Base-by-base conservation (phyloP, 2,113 vertebrate genomes). In the Rhinoptilus africanus region DNA sequence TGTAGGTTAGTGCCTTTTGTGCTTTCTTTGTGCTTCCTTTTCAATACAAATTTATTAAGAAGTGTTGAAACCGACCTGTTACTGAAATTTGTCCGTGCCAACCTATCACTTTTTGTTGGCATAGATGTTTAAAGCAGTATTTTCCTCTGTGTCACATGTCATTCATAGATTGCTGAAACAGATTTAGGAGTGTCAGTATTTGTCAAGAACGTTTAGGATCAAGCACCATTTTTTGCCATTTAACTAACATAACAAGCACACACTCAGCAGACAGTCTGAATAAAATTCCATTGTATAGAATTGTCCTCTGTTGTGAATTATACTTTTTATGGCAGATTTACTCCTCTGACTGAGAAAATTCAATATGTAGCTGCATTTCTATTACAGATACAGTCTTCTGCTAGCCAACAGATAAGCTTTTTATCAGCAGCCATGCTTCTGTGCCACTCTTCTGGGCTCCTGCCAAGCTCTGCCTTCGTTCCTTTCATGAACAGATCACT, bases 401-500 rank as follows among this genome's bases (percentile, higher is more conserved):
- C 85, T 79, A 96, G 74, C 69, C 81, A 87, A 62, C 62, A 92
- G 96, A 93, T 96, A 97, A 97, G 94, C 81, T 95, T 92, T 96
- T 92, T 94, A 96, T 94, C 93, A 96, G 77, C 57, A 91, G 47
- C 91, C 63, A 20, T 77, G 83, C 89, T 68, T 94, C 95, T 85
- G 60, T 93, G 80, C 35, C 66, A 82, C 45, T 87, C 47, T 79
- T 54, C 80, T 95, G 94, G 86, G 86, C 60, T 76, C 53, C 91
- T 95, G 95, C 92, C 94, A 95, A 91, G 57, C 64, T 93, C 86
- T 95, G 69, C 77, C 2, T 8, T 81, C 39, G 1, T 45, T 92
- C 35, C 72, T 92, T 95, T 92, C 67, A 75, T 59, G 80, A 83
- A 71, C 26, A 69, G 62, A 94, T 91, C 91, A 92, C 85, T 73